Base-by-base conservation (phyloP, 2,888 invertebrate genomes). In the Cyclophora punctaria region DNA sequence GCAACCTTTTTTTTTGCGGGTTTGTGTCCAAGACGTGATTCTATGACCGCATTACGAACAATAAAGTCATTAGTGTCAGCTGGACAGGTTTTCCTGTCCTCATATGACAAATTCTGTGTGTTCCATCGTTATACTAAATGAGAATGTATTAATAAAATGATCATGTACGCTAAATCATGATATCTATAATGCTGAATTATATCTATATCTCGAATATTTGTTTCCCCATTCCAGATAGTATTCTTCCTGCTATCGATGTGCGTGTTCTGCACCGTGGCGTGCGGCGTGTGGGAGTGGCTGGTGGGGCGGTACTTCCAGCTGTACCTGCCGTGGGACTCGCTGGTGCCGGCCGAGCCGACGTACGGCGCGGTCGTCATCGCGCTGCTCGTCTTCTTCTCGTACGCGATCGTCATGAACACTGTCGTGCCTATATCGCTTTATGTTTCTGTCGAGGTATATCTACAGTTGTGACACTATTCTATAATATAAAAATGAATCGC, bases 351-450 rank as follows among this genome's bases (percentile, higher is more conserved):
- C 67, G 94, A 96, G 80, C 93, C 95, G 55, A 83, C 93, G 57
- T 92, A 92, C 63, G 97, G 97, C 68, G 95, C 97, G 64, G 94
- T 96, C 60, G 95, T 98, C 68, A 98, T 98, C 73, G 97, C 98
- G 62, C 91, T 98, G 67, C 93, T 99, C 64, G 97, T 98, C 63
- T 99, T 99, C 92, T 98, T 99, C 91, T 99, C 99, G 41, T 99
- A 99, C 89, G 97, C 98, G 75, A 99, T 99, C 84, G 97, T 99
- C 70, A 93, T 99, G 85, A 99, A 99, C 91, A 99, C 99, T 73
- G 98, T 99, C 74, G 99, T 99, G 91, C 99, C 99, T 89, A 99
- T 99, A 83, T 99, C 98, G 70, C 92, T 99, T 60, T 99, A 99
- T 90, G 98, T 99, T 75, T 94, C 94, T 75, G 95, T 95, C 70